Conservation (phyloP, 2,888 invertebrate genomes). For the Apamea anceps region DNA sequence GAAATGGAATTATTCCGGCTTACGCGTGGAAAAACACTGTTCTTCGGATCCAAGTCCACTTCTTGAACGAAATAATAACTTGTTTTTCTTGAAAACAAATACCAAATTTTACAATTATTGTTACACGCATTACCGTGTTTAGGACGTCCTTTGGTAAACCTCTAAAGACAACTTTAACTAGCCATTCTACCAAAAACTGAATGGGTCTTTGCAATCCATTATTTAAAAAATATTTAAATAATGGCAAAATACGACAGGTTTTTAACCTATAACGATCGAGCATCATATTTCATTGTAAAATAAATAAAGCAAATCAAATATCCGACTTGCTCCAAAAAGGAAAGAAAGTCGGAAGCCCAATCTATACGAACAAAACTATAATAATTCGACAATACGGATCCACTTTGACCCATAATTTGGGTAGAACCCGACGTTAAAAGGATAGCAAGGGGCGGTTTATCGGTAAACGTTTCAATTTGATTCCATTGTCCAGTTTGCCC, state of each 20-base stretch:
- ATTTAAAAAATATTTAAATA: not conserved
- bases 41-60: not conserved
- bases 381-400: slow-evolving; percentile 45
- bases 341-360: slow-evolving; percentile 1
- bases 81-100: not conserved
- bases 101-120: not conserved
- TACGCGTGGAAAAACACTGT: not conserved
- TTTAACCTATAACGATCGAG: not conserved
- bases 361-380: slow-evolving; percentile 25
- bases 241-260: not conserved
- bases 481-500: slow-evolving; percentile 56
- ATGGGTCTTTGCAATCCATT: not conserved
- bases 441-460: slow-evolving; percentile 54
- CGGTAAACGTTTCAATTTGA: slow-evolving; percentile 59
- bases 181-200: not conserved
- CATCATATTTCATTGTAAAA: not conserved
- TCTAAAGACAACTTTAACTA: not conserved
- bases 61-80: not conserved
- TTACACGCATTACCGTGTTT: not conserved
- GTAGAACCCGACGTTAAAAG: slow-evolving; percentile 53
- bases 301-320: not conserved
- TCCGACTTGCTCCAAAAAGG: not conserved
- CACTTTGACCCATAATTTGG: slow-evolving; percentile 55
- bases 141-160: not conserved
- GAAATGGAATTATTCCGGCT: not conserved